Evolutionary conservation across 1,140 invertebrate genomes (phyloP).

Genomic region (Berghia stephanieae): DNA sequence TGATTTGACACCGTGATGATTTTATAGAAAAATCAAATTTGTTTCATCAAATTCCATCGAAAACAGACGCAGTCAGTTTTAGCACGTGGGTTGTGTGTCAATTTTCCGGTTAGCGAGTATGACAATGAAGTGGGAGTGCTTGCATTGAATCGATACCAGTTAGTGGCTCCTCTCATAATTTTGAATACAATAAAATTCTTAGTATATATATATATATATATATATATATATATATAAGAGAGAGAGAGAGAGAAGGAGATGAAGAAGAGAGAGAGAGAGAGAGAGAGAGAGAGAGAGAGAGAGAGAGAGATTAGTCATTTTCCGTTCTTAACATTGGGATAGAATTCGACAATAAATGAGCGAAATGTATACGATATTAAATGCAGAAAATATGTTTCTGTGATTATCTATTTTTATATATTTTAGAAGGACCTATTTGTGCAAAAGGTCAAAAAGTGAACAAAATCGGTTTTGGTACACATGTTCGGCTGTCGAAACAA

Average conservation of each 20-base stretch:
- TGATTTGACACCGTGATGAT: too few relatives aligned
- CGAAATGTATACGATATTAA: background rate
- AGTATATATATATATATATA: background rate
- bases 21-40: too few relatives aligned
- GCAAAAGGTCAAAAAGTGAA: background rate
- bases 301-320: too few relatives aligned
- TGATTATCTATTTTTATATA: background rate
- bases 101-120: too few relatives aligned
- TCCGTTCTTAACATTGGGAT: background rate
- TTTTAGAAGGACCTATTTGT: background rate
- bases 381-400: background rate
- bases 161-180: too few relatives aligned
- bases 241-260: background rate
- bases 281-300: constrained; percentile 31
- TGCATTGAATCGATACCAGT: too few relatives aligned
- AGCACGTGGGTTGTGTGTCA: too few relatives aligned
- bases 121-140: too few relatives aligned
- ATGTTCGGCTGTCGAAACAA: too few relatives aligned
- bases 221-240: background rate
- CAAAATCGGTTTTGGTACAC: background rate
- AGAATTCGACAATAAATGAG: background rate
- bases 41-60: too few relatives aligned
- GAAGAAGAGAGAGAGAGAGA: constrained; percentile 20
- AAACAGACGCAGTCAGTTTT: too few relatives aligned
- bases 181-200: too few relatives aligned